Evolutionary conservation across 35 echinoderm and acorn worm genomes (phyloP).

Genomic region (Anneissia japonica): DNA sequence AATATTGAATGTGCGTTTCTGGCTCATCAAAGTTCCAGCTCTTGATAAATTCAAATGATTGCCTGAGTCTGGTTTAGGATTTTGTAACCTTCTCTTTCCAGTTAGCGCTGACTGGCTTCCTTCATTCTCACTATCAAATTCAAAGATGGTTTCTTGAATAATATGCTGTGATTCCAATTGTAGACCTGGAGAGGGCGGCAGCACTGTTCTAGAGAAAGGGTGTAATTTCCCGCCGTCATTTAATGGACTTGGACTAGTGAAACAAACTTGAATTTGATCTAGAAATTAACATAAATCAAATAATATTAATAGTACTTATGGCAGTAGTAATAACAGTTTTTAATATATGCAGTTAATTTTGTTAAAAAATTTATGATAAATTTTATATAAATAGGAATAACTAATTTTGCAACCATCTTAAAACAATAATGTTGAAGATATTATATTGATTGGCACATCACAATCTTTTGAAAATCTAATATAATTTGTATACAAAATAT

Average conservation of each 20-base stretch:
- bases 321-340: no score
- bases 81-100: neutral
- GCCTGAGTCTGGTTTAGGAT: neutral
- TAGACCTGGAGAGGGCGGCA: conserved; percentile 40
- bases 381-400: no score
- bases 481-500: no score
- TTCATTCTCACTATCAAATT: conserved; percentile 41
- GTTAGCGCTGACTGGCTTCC: neutral
- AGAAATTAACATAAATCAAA: neutral
- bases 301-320: neutral
- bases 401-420: no score
- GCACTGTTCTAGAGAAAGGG: conserved; percentile 38
- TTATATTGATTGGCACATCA: no score
- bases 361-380: no score
- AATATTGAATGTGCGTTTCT: conserved; percentile 48
- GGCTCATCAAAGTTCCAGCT: conserved; percentile 11
- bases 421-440: no score
- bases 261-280: conserved; percentile 68
- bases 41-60: neutral
- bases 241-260: conserved; percentile 51
- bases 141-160: conserved; percentile 39
- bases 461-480: no score
- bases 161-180: neutral
- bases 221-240: conserved; percentile 13
- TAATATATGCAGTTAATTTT: no score